Evolutionary conservation across 2,113 vertebrate species (phyloP).

Genomic region (Cebidichthys violaceus): DNA sequence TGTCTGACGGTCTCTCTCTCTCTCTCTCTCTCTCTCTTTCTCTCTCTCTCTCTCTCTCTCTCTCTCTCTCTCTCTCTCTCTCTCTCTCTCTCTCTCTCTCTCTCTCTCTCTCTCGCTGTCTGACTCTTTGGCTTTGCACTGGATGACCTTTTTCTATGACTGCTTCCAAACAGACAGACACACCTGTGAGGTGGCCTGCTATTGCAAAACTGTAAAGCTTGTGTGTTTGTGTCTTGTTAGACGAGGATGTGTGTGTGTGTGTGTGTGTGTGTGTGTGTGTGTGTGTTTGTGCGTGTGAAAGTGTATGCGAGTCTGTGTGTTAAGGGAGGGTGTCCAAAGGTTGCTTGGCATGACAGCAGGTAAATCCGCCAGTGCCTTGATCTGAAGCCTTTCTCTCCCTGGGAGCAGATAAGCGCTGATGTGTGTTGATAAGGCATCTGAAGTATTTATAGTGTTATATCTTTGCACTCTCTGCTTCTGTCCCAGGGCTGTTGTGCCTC

Average conservation of each 20-base stretch:
- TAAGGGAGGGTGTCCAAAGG: constrained; percentile 73
- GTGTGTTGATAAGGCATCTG: constrained; percentile 82
- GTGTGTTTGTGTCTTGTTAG: constrained; percentile 41
- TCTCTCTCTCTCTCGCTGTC: constrained; percentile 21
- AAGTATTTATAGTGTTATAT: constrained; percentile 84
- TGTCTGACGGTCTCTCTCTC: constrained; percentile 17
- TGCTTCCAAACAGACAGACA: constrained; percentile 52
- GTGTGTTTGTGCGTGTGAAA: neutral
- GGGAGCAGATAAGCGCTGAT: constrained; percentile 73
- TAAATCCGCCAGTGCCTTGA: constrained; percentile 75
- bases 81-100: constrained; percentile 23
- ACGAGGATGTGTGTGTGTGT: neutral
- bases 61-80: constrained; percentile 16
- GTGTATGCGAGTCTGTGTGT: constrained; percentile 53
- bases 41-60: constrained; percentile 33
- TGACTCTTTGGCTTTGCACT: constrained; percentile 64
- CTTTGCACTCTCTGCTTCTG: constrained; percentile 71
- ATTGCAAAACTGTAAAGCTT: constrained; percentile 60
- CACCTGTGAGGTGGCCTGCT: constrained; percentile 48
- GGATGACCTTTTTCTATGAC: constrained; percentile 48
- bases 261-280: constrained; percentile 29
- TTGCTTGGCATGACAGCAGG: constrained; percentile 75
- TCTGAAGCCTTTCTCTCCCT: constrained; percentile 77
- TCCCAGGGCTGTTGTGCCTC: constrained; percentile 60
- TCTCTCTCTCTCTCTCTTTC: neutral